These are phyloP conservation scores for Ennomos fuscantarius DNA, from an alignment of 2,888 invertebrate species.

Conservation along the genomic window DNA sequence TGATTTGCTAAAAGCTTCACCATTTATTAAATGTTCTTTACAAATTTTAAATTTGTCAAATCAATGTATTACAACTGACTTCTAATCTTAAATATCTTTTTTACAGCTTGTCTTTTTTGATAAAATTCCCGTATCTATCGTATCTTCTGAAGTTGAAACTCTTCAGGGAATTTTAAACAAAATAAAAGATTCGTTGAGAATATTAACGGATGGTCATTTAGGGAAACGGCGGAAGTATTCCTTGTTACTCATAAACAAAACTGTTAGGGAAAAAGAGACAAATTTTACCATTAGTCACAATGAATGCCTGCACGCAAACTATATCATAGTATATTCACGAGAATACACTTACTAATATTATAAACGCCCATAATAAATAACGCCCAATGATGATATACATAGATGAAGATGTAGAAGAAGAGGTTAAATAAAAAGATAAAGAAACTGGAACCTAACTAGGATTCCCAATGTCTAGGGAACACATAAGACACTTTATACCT, in stretches of 20 bases:
- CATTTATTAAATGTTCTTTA: too few relatives aligned
- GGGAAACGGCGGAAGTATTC: constrained; percentile 23
- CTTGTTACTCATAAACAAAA: constrained; percentile 28
- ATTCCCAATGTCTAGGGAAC: too few relatives aligned
- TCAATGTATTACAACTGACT: background rate
- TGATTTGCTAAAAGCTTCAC: too few relatives aligned
- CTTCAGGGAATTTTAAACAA: constrained; percentile 31
- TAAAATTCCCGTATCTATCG: constrained; percentile 1
- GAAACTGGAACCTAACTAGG: too few relatives aligned
- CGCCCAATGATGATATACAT: too few relatives aligned
- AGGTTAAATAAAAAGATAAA: too few relatives aligned
- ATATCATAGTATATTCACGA: background rate
- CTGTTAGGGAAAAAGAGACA: constrained; percentile 20
- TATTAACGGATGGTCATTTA: constrained; percentile 17
- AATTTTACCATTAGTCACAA: constrained; percentile 11
- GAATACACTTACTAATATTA: background rate
- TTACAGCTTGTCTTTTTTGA: background rate
- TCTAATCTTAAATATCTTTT: constrained; percentile 2
- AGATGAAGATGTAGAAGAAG: too few relatives aligned
- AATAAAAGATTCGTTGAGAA: constrained; percentile 25
- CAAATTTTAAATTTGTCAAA: too few relatives aligned
- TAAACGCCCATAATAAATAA: background rate
- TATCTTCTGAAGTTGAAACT: constrained; percentile 15
- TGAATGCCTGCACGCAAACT: constrained; percentile 1
- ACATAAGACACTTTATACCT: too few relatives aligned